Percentiles rank a stretch among this genome's conserved stretches.
These are phyloP conservation scores for Pachyseris speciosa DNA, from an alignment of 64 coral and sea anemone genomes.

Conservation along the genomic window DNA sequence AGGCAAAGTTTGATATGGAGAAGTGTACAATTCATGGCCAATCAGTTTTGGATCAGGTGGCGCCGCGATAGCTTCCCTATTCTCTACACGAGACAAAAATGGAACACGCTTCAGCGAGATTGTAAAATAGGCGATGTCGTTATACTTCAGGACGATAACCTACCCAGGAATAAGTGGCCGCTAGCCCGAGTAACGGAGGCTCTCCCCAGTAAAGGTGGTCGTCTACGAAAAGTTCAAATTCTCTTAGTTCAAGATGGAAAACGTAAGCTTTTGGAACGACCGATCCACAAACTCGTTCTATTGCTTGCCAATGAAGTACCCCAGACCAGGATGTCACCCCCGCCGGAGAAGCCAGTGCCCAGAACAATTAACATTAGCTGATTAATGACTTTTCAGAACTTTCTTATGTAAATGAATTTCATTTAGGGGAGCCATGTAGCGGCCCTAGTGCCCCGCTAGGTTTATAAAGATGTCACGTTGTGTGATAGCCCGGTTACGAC, in stretches of 20 bases:
- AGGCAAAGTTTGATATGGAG: no score
- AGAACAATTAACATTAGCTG: neutral
- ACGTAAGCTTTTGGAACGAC: neutral
- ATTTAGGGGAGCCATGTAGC: slow-evolving; percentile 3
- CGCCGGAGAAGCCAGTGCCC: neutral
- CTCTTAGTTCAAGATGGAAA: neutral
- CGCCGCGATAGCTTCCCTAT: neutral
- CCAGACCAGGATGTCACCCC: neutral
- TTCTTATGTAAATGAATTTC: neutral
- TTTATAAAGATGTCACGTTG: neutral
- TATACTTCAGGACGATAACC: neutral
- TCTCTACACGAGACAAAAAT: slow-evolving; percentile 1
- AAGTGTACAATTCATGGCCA: neutral
- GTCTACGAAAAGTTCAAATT: neutral
- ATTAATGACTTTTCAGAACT: neutral
- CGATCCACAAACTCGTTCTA: neutral
- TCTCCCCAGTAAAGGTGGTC: neutral
- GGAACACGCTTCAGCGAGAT: neutral
- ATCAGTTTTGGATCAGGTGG: neutral
- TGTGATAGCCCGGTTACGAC: neutral
- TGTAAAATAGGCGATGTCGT: slow-evolving; percentile 1
- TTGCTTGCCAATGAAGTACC: neutral
- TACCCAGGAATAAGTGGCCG: no score
- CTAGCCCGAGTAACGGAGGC: no score
- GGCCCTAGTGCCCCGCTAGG: neutral